Percentiles rank a stretch among this genome's conserved stretches.
Conservation (phyloP, 2,113 vertebrate species). For the Aphyosemion australe region DNA sequence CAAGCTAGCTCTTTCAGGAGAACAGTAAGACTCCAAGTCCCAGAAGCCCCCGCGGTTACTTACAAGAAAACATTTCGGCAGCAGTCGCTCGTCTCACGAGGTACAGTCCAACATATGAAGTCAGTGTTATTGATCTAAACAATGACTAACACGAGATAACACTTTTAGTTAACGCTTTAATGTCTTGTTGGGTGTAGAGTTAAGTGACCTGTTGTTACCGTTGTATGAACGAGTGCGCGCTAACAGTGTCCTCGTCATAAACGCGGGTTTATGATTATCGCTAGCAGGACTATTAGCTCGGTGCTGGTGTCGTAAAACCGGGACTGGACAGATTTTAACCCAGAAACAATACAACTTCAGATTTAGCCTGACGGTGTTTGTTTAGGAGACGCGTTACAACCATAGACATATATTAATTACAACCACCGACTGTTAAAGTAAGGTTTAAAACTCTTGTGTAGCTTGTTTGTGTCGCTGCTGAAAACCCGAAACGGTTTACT, state of each 20-base stretch:
- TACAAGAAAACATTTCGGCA: neutral
- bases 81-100: conserved; percentile 10
- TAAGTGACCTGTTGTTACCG: too few relatives aligned
- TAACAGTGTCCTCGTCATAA: neutral
- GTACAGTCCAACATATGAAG: conserved; percentile 1
- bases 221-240: neutral
- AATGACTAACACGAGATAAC: fast-evolving
- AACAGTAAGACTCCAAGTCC: conserved; percentile 37
- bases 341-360: neutral
- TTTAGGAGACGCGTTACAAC: neutral
- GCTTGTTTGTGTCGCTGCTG: conserved; percentile 1
- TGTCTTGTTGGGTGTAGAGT: fast-evolving
- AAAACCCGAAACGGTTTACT: too few relatives aligned
- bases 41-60: conserved; percentile 3
- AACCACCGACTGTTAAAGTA: too few relatives aligned
- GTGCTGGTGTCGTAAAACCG: neutral
- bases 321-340: neutral
- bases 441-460: conserved; percentile 16
- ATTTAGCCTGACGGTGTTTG: neutral
- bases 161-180: neutral
- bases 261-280: neutral
- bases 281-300: neutral
- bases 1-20: neutral
- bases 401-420: too few relatives aligned
- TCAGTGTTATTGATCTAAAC: fast-evolving